phyloP scores from a whole-genome alignment of 2,797 vertebrate species.

The Microcaecilia unicolor region DNA sequence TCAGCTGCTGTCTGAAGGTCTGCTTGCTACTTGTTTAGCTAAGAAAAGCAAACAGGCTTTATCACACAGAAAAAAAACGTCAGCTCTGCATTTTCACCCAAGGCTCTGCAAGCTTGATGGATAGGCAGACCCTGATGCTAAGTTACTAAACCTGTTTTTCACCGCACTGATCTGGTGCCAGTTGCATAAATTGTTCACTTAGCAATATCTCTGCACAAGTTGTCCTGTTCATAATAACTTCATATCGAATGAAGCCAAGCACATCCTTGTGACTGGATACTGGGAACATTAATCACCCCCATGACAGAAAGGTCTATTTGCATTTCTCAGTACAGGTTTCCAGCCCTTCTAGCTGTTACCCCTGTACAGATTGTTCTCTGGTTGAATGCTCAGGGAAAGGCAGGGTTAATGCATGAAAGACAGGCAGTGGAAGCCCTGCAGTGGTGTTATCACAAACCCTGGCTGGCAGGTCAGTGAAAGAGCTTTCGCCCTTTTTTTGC shows the following conservation, averaged over 20 bases:
- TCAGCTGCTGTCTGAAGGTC: constrained; percentile 38
- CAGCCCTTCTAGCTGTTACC: too few species aligned
- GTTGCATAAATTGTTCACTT: constrained; percentile 44
- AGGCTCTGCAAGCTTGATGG: constrained; percentile 43
- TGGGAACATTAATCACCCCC: constrained; percentile 33
- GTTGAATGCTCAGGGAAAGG: too few species aligned
- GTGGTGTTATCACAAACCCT: too few species aligned
- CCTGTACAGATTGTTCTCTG: too few species aligned
- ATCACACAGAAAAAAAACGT: constrained; percentile 32
- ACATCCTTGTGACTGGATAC: constrained; percentile 7
- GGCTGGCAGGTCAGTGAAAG: too few species aligned
- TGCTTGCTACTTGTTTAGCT: too few species aligned
- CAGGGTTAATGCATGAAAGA: too few species aligned
- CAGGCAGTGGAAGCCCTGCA: too few species aligned
- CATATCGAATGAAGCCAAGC: constrained; percentile 29
- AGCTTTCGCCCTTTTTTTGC: too few species aligned
- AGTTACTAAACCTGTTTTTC: constrained; percentile 43
- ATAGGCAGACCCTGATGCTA: constrained; percentile 38
- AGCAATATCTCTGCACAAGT: constrained; percentile 30
- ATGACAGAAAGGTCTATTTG: constrained; percentile 35
- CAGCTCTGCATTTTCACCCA: constrained; percentile 45
- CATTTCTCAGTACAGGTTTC: too few species aligned
- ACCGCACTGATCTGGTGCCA: constrained; percentile 41
- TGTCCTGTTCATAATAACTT: constrained; percentile 37
- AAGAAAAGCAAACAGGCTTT: constrained; percentile 34